Percentiles rank a stretch among this genome's conserved stretches.
Conservation (phyloP, 2,113 vertebrate genomes). For the Macaca fascicularis region T2T-MFA8v1.1 NC_088395.1:27268001-27268500, state of each 20-base stretch:
- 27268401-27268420: background rate
- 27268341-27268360: background rate
- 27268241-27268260: background rate
- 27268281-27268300: background rate
- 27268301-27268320: background rate
- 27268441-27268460: background rate
- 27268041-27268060: too few species aligned
- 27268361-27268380: background rate
- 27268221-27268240: background rate
- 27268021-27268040: too few species aligned
- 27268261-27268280: background rate
- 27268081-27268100: background rate
- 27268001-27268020: too few species aligned
- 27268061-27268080: too few species aligned
- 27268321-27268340: background rate
- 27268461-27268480: background rate
- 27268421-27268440: background rate
- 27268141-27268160: background rate
- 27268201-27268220: background rate
- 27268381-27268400: background rate
- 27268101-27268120: background rate
- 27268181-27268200: background rate
- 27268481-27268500: background rate
- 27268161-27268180: background rate
- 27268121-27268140: background rate